Percentiles rank a stretch among this genome's conserved stretches.
These are phyloP conservation scores for Sycophila texana DNA, from an alignment of 2,888 invertebrate genomes.

Conservation along the genomic window DNA sequence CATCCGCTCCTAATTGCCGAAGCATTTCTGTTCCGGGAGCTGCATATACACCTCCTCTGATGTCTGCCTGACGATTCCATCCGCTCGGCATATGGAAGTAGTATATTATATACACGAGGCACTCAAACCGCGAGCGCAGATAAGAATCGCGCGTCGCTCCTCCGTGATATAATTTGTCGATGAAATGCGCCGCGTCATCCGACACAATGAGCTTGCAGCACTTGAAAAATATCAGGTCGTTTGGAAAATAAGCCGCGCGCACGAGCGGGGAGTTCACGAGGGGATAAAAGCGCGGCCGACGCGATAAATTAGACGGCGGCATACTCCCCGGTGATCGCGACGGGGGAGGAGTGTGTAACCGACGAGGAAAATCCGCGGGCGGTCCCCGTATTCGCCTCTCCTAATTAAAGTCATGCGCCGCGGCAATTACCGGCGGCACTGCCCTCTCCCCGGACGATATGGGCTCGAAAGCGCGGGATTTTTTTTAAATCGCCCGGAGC, in stretches of 20 bases:
- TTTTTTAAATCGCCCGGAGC: too few relatives aligned
- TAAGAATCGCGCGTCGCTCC: slow-evolving; percentile 27
- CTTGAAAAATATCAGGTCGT: neutral
- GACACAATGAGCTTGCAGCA: neutral
- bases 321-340: too few relatives aligned
- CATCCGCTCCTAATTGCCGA: neutral
- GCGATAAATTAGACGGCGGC: neutral
- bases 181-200: slow-evolving; percentile 10
- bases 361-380: too few relatives aligned
- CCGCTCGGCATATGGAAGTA: neutral
- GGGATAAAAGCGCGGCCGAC: neutral
- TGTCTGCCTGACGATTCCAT: slow-evolving; percentile 37
- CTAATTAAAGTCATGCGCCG: too few relatives aligned
- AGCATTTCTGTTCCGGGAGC: neutral
- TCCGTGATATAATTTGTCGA: slow-evolving; percentile 33
- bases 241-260: neutral
- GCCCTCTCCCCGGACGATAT: too few relatives aligned
- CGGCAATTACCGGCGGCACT: too few relatives aligned
- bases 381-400: too few relatives aligned
- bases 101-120: too few relatives aligned
- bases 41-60: slow-evolving; percentile 2
- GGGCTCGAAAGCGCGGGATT: too few relatives aligned
- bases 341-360: too few relatives aligned
- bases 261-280: neutral
- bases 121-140: slow-evolving; percentile 2